Base-by-base conservation (phyloP, 2,797 vertebrate species). In the Neoniphon sammara region DNA sequence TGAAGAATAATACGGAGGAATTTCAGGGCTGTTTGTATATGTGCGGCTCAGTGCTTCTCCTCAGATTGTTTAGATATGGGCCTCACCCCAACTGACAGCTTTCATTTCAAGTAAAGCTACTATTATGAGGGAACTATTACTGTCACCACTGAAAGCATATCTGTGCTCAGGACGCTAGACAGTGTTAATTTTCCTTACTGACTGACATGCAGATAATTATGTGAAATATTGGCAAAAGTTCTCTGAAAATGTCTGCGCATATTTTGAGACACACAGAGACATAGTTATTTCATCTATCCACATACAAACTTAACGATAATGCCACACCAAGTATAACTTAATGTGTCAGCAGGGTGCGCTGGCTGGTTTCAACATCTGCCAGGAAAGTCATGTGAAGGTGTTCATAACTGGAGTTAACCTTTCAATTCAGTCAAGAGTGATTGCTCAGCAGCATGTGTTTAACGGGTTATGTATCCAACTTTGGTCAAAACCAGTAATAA, bases 1-100 rank as follows among this genome's bases (percentile, higher is more conserved):
- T 9, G 39, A 72, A 82, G 70, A 90, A 87, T 81, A 87, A 88
- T 75, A 81, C 17, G 1, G 50, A 81, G 72, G 74, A 83, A 84
- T 88, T 68, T 71, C 7, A 42, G 31, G n/a, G n/a, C 53, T 75
- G 50, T 81, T 75, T 73, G 80, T 73, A 58, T 58, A 66, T 71
- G 75, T 76, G 25, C 21, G 63, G 65, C 36, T 80, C 50, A 20
- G 57, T 75, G 73, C 66, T 61, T 83, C 62, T 75, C 75, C 58
- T 82, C 31, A n/a, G 34, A 75, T 81, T 87, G 88, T 87, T 90
- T 87, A 82, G 82, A 81, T 83, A 76, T 15, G 73, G 53, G 83
- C 89, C 87, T 88, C 83, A 82, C 89, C 83, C 87, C 42, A 87
- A 85, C 88, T 78, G 88, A 84, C 86, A 80, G 82, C 75, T 84